These are phyloP conservation scores for Trochalopteron elliotii DNA, from an alignment of 2,113 vertebrate genomes.

Conservation along the genomic window DNA sequence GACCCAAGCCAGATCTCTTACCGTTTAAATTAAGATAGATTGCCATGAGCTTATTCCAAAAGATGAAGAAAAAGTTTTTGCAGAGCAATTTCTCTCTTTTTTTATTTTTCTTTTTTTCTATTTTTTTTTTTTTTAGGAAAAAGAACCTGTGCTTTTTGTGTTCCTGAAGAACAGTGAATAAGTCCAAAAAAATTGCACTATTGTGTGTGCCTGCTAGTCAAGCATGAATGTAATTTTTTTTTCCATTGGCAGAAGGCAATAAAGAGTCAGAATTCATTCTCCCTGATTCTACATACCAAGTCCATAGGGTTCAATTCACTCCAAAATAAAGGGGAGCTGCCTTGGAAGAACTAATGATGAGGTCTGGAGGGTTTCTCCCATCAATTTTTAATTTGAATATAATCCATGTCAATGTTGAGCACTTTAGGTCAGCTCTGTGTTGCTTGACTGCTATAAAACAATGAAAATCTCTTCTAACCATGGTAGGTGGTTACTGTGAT, in stretches of 20 bases:
- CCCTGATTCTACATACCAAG: neutral
- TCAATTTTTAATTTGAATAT: neutral
- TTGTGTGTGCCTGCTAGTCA: neutral
- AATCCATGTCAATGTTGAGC: neutral
- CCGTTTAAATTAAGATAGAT: slow-evolving; percentile 43
- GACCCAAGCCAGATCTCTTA: neutral
- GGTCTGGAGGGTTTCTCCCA: neutral
- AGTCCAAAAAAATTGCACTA: neutral
- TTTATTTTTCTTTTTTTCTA: accelerated
- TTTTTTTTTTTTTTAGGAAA: neutral
- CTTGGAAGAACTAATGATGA: neutral
- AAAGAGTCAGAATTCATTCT: neutral
- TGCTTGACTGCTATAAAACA: neutral
- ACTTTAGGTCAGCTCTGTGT: neutral
- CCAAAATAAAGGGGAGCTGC: neutral
- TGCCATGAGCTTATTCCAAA: neutral
- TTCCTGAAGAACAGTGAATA: neutral
- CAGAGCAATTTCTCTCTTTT: neutral
- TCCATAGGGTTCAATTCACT: neutral
- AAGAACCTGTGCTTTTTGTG: neutral
- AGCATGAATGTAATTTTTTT: neutral
- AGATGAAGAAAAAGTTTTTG: neutral
- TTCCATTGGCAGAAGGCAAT: neutral
- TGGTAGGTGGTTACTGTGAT: neutral
- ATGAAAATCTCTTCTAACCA: neutral